phyloP scores from a whole-genome alignment of 2,113 vertebrate genomes.

The Leptobrachium ailaonicum region DNA sequence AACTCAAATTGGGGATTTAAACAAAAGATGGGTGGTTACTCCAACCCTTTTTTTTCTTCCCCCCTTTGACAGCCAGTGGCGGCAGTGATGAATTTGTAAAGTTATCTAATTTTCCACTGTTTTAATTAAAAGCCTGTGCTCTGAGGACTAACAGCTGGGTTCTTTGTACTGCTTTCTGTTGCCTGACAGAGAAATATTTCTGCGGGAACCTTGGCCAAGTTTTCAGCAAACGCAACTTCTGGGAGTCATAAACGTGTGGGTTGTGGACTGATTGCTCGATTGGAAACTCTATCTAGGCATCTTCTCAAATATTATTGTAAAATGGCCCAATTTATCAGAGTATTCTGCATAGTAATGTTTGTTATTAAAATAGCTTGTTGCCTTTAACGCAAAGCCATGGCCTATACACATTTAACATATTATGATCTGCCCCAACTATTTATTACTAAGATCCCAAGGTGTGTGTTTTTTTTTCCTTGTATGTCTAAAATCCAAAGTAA shows the following conservation, averaged over 20 bases:
- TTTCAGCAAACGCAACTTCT: conserved; percentile 70
- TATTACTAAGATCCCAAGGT: too few species aligned
- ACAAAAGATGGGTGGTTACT: conserved; percentile 90
- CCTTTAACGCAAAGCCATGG: too few species aligned
- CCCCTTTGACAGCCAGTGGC: conserved; percentile 82
- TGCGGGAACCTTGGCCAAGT: conserved; percentile 76
- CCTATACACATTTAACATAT: too few species aligned
- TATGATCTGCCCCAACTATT: too few species aligned
- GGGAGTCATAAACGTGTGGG: conserved; percentile 74
- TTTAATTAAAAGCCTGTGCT: conserved; percentile 96
- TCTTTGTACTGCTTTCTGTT: conserved; percentile 85
- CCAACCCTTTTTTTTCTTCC: conserved; percentile 53
- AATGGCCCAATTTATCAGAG: conserved; percentile 52
- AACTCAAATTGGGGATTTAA: conserved; percentile 81
- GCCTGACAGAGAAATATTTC: conserved; percentile 97
- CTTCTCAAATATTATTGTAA: conserved; percentile 49
- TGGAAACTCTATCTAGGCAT: conserved; percentile 60
- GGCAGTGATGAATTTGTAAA: conserved; percentile 93
- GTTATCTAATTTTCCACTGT: conserved; percentile 99
- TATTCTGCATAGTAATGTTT: too few species aligned
- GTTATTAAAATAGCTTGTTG: too few species aligned
- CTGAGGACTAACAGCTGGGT: conserved; percentile 93
- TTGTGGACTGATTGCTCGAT: conserved; percentile 70
- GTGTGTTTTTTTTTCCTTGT: too few species aligned
- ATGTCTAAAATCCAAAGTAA: too few species aligned